Base-by-base conservation (phyloP, 2,797 vertebrate genomes). In the Gouania willdenowi region DNA sequence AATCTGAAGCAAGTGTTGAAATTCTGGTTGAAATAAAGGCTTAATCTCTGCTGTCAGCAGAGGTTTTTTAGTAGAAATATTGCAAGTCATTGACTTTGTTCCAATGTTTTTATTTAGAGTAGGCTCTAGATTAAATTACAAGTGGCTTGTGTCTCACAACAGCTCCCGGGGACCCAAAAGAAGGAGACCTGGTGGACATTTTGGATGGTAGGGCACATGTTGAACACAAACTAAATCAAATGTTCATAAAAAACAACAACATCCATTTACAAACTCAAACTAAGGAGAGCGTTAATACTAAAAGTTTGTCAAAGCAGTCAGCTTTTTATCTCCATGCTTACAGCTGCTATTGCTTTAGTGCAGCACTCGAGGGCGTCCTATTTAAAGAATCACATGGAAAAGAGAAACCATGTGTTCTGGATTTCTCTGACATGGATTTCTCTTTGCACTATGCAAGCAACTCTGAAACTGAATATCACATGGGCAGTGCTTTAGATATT, bases 391-490 rank as follows among this genome's bases (percentile, higher is more conserved):
- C n/a, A n/a, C n/a, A n/a, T n/a, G n/a, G n/a, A n/a, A n/a, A n/a
- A n/a, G n/a, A n/a, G n/a, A n/a, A n/a, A n/a, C n/a, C n/a, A n/a
- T 70, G 45, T 48, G 75, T 78, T 66, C 70, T 72, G 54, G 43
- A 75, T 65, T 62, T 53, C 41, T 65, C 39, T 75, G 81, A 66
- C 60, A 58, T 34, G 23, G n/a, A 25, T 31, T 28, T 38, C 42
- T 24, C 7, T 5, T 44, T 68, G 73, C 83, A 81, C 81, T 79
- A 85, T 86, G 66, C 38, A 44, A 75, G 37, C 15, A 54, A 75
- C 57, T 58, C 51, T 6, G 22, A 43, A 31, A 46, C 55, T 45
- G 56, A 56, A 66, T 82, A 76, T 70, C 79, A 80, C 76, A 75
- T 57, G 68, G 54, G 50, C 65, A 34, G 40, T 33, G 44, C 46